phyloP scores from a whole-genome alignment of 2,113 vertebrate genomes.

The Tapirus terrestris region DNA sequence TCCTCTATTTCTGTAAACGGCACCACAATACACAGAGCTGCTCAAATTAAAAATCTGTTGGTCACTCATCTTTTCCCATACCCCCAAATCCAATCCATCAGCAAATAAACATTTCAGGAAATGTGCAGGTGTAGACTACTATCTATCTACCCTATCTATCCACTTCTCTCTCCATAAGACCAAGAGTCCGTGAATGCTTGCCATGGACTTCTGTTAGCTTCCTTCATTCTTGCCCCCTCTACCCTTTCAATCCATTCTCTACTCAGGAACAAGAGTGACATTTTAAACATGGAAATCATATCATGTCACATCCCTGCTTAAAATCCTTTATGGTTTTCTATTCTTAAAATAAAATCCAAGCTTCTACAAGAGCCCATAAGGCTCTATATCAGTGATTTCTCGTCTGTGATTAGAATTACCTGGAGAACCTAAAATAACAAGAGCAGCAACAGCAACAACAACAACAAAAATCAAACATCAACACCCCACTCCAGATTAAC shows the following conservation, averaged over 20 bases:
- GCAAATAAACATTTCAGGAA: background rate
- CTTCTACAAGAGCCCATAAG: background rate
- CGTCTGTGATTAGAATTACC: background rate
- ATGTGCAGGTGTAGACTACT: background rate
- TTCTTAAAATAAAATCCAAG: constrained; percentile 28
- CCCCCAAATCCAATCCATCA: background rate
- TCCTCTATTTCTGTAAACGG: background rate
- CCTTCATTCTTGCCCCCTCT: background rate
- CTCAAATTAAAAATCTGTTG: background rate
- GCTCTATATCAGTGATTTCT: background rate
- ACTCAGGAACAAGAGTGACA: background rate
- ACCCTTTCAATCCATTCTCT: background rate
- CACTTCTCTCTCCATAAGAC: background rate
- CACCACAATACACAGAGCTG: background rate
- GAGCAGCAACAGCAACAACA: background rate
- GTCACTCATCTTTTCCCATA: background rate
- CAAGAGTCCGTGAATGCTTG: background rate
- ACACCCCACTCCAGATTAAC: background rate
- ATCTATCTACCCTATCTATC: too few relatives aligned
- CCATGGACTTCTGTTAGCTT: background rate
- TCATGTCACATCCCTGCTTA: background rate
- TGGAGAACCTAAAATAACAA: background rate
- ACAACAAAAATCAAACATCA: background rate
- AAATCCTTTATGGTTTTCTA: background rate
- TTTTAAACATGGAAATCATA: background rate